Conservation (phyloP, 2,113 vertebrate species). For the Zosterops hypoxanthus region DNA sequence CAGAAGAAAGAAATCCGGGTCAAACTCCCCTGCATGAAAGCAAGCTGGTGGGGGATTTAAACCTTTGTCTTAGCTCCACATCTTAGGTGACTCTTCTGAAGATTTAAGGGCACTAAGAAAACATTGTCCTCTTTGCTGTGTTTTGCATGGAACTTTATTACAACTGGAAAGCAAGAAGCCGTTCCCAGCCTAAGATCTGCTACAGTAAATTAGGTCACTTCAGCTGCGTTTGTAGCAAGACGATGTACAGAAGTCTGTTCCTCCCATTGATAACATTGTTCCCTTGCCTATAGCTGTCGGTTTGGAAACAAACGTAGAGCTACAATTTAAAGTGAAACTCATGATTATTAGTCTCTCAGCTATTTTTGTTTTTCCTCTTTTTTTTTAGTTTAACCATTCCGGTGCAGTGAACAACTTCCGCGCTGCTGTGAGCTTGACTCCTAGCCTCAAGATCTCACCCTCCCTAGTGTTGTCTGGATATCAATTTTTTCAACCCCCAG, state of each 20-base stretch:
- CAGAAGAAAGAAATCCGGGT: slow-evolving; percentile 44
- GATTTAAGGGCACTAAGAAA: slow-evolving; percentile 34
- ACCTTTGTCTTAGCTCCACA: slow-evolving; percentile 16
- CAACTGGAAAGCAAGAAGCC: background rate
- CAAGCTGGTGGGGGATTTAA: slow-evolving; percentile 37
- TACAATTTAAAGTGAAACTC: slow-evolving; percentile 21
- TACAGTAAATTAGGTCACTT: slow-evolving; percentile 41
- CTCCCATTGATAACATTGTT: slow-evolving; percentile 14
- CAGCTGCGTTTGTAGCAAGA: background rate
- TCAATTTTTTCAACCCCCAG: slow-evolving; percentile 94
- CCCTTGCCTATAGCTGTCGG: background rate
- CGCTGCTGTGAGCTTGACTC: slow-evolving; percentile 81
- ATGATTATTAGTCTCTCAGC: background rate
- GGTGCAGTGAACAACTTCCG: slow-evolving; percentile 78
- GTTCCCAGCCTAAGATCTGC: background rate
- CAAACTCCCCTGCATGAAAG: slow-evolving; percentile 36
- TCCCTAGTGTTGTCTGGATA: slow-evolving; percentile 88
- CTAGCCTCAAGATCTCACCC: slow-evolving; percentile 85
- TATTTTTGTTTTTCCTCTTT: background rate
- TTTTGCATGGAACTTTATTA: slow-evolving; percentile 36
- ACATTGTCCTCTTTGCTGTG: background rate
- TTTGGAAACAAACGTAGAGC: background rate
- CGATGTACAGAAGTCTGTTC: background rate
- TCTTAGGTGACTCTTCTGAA: slow-evolving; percentile 28
- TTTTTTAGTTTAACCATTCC: slow-evolving; percentile 64